Percentiles rank a stretch among this genome's conserved stretches.
These are phyloP conservation scores for Clepsis dumicolana DNA, from an alignment of 2,888 invertebrate genomes.

Conservation along the genomic window DNA sequence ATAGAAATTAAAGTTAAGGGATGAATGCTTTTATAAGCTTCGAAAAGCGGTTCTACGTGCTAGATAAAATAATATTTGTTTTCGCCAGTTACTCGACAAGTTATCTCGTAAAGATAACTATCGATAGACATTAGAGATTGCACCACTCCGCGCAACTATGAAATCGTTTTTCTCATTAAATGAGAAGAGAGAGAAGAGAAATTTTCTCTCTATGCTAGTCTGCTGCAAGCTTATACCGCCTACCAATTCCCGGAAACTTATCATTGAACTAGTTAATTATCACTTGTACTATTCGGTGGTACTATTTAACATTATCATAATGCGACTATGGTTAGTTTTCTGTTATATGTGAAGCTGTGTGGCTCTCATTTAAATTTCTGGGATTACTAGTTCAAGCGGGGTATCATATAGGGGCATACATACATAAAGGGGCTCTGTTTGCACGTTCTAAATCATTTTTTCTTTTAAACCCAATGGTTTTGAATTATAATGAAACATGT, in stretches of 20 bases:
- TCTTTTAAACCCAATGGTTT: too few species aligned
- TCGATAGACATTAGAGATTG: conserved; percentile 12
- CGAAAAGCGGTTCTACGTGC: neutral
- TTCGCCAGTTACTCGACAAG: conserved; percentile 6
- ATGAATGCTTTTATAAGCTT: neutral
- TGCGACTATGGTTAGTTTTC: neutral
- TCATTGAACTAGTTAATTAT: too few species aligned
- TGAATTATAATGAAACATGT: too few species aligned
- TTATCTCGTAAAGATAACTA: conserved; percentile 18
- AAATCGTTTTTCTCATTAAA: conserved; percentile 2
- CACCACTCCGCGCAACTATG: neutral
- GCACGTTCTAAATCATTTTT: too few species aligned
- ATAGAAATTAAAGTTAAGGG: too few species aligned
- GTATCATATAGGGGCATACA: too few species aligned
- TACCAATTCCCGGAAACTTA: neutral
- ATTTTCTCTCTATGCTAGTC: neutral
- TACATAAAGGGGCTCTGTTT: too few species aligned
- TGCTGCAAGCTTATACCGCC: neutral
- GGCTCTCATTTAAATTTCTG: neutral
- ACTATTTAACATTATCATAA: neutral
- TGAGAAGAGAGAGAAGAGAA: too few species aligned
- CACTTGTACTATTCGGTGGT: neutral
- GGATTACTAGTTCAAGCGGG: too few species aligned
- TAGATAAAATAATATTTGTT: conserved; percentile 10
- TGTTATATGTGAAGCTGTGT: neutral